Evolutionary conservation across 2,113 vertebrate genomes (phyloP), one percentile per base, ranked within the genome.

Genomic region (Girardinichthys multiradiatus): DNA sequence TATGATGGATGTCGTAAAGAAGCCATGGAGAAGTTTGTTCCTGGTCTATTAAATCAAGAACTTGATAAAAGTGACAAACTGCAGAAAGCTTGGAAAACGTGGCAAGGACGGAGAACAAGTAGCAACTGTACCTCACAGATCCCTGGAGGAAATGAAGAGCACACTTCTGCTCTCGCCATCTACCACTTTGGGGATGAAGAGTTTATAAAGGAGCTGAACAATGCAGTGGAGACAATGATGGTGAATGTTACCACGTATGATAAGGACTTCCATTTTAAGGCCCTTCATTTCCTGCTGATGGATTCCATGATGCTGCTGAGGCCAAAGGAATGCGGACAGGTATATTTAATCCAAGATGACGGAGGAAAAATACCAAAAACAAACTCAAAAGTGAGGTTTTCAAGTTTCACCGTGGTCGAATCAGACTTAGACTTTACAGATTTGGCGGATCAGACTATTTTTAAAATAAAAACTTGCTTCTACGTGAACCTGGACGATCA

Each of bases 231-330:
- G 24, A 81, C 6, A 1, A 19, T 35, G 63, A 88, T 90, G 3
- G 45, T 0, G 4, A 90, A 90, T 31, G 21, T 0, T 1, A 80
- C 29, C 29, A 76, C 33, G 2, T 93, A 93, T 39, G 63, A 70
- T 45, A 13, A 77, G 0, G 0, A 80, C 1, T 94, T 94, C 80
- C 64, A 71, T 28, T 93, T 87, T 72, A 94, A 93, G 80, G 84
- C 91, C 31, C 61, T 94, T 37, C 87, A 93, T 68, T 94, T 94
- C 66, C 81, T 94, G 30, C 80, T 94, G 2, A 90, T 76, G 77
- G 91, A 93, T 76, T 58, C 83, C 24, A 74, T 94, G 68, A 66
- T 0, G 4, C 62, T 86, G 60, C 31, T 83, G 26, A 59, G 70
- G 0, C 8, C 33, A 14, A 27, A 58, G 0, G 1, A 17, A 0